A percentile compares a stretch with the other conserved stretches of the same genome.
phyloP scores from a whole-genome alignment of 92 coral and sea anemone genomes.

The Isaurus tuberculatus region DNA sequence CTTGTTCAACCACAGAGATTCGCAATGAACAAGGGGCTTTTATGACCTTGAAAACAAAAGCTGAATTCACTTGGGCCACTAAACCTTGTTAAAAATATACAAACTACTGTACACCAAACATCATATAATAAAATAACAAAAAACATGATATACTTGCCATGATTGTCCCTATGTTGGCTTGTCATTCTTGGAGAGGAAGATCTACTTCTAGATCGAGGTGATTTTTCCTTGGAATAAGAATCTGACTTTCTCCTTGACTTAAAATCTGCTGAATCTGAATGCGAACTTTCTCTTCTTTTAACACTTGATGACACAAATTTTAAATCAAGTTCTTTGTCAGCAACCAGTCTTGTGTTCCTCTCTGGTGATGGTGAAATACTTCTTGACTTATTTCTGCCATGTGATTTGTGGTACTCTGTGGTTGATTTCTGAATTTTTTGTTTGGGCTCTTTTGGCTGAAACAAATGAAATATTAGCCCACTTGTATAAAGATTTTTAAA shows the following conservation, averaged over 20 bases:
- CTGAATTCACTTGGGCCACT: too few species aligned
- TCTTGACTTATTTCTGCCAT: not conserved
- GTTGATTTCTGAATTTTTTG: not conserved
- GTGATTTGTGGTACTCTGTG: not conserved
- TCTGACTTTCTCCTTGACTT: constrained; percentile 32
- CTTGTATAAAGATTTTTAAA: not conserved
- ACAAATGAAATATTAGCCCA: not conserved
- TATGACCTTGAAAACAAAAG: too few species aligned
- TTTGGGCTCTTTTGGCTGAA: constrained; percentile 9
- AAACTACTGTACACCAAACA: not conserved
- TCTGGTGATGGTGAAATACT: constrained; percentile 33
- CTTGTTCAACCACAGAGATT: too few species aligned
- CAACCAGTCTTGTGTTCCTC: not conserved
- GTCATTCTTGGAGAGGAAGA: constrained; percentile 30
- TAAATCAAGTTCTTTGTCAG: constrained; percentile 3
- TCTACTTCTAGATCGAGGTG: constrained; percentile 2
- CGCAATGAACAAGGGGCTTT: too few species aligned
- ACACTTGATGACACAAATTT: not conserved
- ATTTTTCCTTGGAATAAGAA: constrained; percentile 19
- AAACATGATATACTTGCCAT: not conserved
- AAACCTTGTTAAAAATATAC: not conserved
- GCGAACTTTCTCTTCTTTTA: constrained; percentile 8
- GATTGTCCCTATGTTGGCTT: not conserved
- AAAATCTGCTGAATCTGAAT: not conserved
- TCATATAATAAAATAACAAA: not conserved